Evolutionary conservation across 2,888 invertebrate species (phyloP).

Genomic region (Uloborus plumipes): DNA sequence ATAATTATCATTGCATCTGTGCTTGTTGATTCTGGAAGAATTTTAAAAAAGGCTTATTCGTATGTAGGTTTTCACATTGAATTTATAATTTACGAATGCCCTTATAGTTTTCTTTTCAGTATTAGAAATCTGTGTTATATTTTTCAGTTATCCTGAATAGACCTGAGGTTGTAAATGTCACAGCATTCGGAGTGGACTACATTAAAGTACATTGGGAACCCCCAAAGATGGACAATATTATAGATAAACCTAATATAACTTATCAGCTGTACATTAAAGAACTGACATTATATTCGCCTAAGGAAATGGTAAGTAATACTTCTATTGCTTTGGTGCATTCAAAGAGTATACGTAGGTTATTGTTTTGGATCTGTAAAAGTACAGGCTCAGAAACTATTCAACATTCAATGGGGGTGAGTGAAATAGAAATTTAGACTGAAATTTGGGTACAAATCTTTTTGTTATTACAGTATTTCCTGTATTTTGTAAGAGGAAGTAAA

Average conservation of each 20-base stretch:
- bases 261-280: slow-evolving; percentile 21
- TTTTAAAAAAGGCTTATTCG: neutral
- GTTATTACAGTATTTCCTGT: no score
- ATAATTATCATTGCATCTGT: no score
- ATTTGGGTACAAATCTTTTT: no score
- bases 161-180: slow-evolving; percentile 14
- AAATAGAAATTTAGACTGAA: no score
- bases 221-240: slow-evolving; percentile 14
- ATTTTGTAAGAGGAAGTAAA: no score
- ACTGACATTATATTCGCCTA: neutral
- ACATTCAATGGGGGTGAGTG: no score
- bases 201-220: slow-evolving; percentile 31
- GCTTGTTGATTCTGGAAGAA: no score
- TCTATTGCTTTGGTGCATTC: no score
- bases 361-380: no score
- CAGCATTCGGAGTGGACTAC: neutral
- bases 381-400: no score
- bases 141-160: slow-evolving; percentile 48
- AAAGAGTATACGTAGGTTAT: no score
- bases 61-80: neutral
- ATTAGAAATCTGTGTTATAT: neutral
- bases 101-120: no score
- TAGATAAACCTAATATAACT: slow-evolving; percentile 8
- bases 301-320: slow-evolving; percentile 23
- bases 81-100: neutral